phyloP scores from a whole-genome alignment of 2,888 invertebrate genomes.

The Theristus sp. region DNA sequence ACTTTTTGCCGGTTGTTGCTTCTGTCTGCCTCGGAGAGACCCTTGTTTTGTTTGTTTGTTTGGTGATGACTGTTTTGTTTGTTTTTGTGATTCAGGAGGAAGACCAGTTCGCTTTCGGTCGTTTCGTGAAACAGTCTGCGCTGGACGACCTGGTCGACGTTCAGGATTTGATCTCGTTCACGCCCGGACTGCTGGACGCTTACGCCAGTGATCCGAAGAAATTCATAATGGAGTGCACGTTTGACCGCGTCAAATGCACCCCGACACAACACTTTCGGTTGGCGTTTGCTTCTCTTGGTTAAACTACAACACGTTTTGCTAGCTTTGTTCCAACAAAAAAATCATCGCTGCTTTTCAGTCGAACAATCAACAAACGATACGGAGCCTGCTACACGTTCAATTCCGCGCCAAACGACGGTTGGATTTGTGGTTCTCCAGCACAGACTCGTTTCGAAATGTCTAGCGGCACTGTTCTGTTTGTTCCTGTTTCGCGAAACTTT shows the following conservation, averaged over 20 bases:
- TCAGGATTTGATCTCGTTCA: neutral
- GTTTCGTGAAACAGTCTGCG: neutral
- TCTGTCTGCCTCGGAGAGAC: too few species aligned
- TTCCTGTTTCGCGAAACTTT: too few species aligned
- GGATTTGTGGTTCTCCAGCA: too few species aligned
- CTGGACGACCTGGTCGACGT: neutral
- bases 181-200: neutral
- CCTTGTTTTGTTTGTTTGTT: too few species aligned
- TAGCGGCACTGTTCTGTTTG: too few species aligned
- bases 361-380: constrained; percentile 7
- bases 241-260: constrained; percentile 1
- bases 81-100: neutral
- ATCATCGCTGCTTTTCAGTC: neutral
- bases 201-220: neutral
- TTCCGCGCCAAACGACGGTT: neutral
- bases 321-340: too few species aligned
- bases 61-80: neutral
- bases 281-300: too few species aligned
- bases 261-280: neutral
- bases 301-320: too few species aligned
- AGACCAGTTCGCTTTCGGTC: neutral
- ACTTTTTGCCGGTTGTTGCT: neutral
- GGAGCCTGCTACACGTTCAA: constrained; percentile 14
- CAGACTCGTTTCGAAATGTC: too few species aligned
- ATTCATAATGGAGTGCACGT: constrained; percentile 3